A percentile compares a stretch with the other conserved stretches of the same genome.
phyloP scores from a whole-genome alignment of 2,888 invertebrate species.

The Orthosia gothica region DNA sequence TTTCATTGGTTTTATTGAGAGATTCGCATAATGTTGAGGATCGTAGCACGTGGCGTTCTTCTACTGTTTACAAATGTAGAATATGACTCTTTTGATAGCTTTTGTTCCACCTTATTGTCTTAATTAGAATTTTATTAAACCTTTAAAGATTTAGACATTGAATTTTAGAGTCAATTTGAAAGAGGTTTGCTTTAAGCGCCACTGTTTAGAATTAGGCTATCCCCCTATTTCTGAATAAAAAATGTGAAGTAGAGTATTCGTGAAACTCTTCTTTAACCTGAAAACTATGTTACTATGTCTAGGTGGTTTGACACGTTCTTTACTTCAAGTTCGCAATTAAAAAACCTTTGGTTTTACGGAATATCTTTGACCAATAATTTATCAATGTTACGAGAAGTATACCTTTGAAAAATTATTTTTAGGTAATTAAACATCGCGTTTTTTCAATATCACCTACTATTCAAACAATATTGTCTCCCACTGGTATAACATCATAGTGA shows the following conservation, averaged over 20 bases:
- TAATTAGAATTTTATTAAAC: not conserved
- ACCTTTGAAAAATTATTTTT: not conserved
- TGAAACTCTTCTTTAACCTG: too few relatives aligned
- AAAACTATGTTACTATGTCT: too few relatives aligned
- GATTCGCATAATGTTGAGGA: constrained; percentile 6
- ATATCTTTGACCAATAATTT: not conserved
- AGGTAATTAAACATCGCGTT: not conserved
- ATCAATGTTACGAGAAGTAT: not conserved
- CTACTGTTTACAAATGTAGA: not conserved
- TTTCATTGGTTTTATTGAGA: constrained; percentile 13
- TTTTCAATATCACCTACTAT: not conserved
- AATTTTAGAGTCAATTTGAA: not conserved
- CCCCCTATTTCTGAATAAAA: too few relatives aligned
- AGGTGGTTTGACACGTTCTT: too few relatives aligned
- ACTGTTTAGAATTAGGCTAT: not conserved
- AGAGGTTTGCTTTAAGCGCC: not conserved
- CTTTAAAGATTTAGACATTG: not conserved
- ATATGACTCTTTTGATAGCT: too few relatives aligned
- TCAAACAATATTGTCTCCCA: not conserved
- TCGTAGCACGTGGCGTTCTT: not conserved
- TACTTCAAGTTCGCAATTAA: too few relatives aligned
- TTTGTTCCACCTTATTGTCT: not conserved
- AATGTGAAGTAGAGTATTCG: too few relatives aligned
- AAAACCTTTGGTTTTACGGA: too few relatives aligned
- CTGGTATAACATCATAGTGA: not conserved